phyloP scores from a whole-genome alignment of 2,113 vertebrate genomes.

The Scatophagus argus region DNA sequence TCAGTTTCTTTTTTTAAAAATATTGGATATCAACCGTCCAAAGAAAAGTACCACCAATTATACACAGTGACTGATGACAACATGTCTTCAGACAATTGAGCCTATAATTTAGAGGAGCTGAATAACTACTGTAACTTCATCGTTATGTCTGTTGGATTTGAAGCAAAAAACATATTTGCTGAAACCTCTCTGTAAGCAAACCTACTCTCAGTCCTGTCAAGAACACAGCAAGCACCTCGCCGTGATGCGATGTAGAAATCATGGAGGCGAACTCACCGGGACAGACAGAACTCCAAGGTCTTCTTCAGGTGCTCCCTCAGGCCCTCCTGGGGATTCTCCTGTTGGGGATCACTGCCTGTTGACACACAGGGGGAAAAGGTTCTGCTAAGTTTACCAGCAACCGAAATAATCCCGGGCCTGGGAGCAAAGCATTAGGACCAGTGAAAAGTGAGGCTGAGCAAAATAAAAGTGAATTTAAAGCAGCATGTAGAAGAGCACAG shows the following conservation, averaged over 20 bases:
- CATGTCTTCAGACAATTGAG: background rate
- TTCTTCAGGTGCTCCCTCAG: slow-evolving; percentile 95
- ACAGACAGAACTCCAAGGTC: slow-evolving; percentile 98
- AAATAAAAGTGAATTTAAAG: background rate
- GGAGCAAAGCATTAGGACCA: background rate
- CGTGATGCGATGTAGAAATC: background rate
- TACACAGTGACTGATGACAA: background rate
- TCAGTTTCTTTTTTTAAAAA: background rate
- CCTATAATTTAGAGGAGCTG: slow-evolving; percentile 7
- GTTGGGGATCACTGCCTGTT: slow-evolving; percentile 68
- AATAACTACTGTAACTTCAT: background rate
- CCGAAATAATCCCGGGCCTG: background rate
- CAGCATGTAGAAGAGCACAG: background rate
- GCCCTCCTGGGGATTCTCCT: slow-evolving; percentile 84
- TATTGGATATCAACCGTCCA: background rate
- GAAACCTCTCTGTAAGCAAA: background rate
- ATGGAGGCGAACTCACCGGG: slow-evolving; percentile 84
- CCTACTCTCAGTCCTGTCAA: background rate
- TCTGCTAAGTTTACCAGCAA: background rate
- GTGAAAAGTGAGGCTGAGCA: background rate
- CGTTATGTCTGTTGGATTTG: background rate
- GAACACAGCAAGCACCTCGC: background rate
- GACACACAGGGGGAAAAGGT: background rate
- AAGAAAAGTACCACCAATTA: background rate
- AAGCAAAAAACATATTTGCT: background rate